These are phyloP conservation scores for Phalera bucephala DNA, from an alignment of 2,888 invertebrate species.

Conservation along the genomic window DNA sequence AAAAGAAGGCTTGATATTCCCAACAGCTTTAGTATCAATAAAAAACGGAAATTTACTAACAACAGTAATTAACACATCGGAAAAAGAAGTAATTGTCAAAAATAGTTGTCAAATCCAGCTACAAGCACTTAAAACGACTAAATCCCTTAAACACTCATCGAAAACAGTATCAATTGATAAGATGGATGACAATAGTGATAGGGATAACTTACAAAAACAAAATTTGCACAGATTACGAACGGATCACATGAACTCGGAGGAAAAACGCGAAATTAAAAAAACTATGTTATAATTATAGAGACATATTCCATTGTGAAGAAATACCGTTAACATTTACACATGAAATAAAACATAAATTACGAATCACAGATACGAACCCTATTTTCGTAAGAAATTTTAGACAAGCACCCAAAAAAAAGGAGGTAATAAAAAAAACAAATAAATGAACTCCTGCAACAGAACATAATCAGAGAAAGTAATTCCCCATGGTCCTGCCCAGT, in stretches of 20 bases:
- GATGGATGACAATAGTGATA: too few species aligned
- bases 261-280: slow-evolving; percentile 7
- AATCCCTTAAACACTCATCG: too few species aligned
- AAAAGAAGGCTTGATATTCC: too few species aligned
- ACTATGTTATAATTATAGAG: neutral
- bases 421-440: slow-evolving; percentile 2
- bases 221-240: neutral
- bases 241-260: slow-evolving; percentile 20
- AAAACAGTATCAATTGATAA: too few species aligned
- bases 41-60: too few species aligned
- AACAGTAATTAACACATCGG: too few species aligned
- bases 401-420: slow-evolving; percentile 10
- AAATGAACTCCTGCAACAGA: slow-evolving; percentile 3
- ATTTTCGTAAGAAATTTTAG: slow-evolving; percentile 16
- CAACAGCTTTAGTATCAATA: too few species aligned
- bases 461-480: slow-evolving; percentile 2
- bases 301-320: slow-evolving; percentile 37
- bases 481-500: slow-evolving; percentile 3
- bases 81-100: too few species aligned
- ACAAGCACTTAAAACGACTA: too few species aligned
- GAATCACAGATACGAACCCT: slow-evolving; percentile 9
- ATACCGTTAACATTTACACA: slow-evolving; percentile 38
- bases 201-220: too few species aligned
- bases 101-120: too few species aligned
- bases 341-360: slow-evolving; percentile 46